Evolutionary conservation across 2,113 vertebrate genomes (phyloP).

Genomic region (Lycaon pictus): DNA sequence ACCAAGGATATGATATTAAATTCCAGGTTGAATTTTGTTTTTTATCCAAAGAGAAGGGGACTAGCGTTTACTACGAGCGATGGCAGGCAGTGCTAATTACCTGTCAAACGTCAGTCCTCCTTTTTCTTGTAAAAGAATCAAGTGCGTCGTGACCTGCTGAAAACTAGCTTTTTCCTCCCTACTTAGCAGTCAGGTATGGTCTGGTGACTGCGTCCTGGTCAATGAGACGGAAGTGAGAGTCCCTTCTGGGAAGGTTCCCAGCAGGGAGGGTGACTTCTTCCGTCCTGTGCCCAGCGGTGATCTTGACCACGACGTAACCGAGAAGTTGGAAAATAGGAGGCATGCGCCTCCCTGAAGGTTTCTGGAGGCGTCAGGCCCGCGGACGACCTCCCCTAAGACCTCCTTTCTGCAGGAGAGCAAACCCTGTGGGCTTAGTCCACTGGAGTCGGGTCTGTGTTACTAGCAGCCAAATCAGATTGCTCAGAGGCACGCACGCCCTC

Average conservation of each 20-base stretch:
- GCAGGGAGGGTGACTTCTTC: neutral
- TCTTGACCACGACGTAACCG: neutral
- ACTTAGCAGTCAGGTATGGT: neutral
- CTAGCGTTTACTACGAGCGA: constrained; percentile 1
- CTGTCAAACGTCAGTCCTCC: neutral
- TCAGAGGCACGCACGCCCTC: neutral
- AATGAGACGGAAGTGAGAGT: neutral
- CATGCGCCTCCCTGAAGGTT: neutral
- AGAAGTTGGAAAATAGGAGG: neutral
- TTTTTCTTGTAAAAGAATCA: neutral
- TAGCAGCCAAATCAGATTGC: neutral
- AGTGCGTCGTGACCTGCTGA: neutral
- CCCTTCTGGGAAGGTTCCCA: neutral
- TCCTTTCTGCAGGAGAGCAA: neutral
- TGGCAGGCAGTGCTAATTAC: neutral
- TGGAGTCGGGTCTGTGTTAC: neutral
- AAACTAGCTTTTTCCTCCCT: neutral
- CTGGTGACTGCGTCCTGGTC: neutral
- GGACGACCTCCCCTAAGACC: neutral
- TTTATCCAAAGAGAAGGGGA: neutral
- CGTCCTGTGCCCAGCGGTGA: neutral
- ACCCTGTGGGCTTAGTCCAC: neutral
- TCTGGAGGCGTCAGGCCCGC: neutral
- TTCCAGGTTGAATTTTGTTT: neutral
- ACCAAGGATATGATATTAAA: neutral